phyloP scores from a whole-genome alignment of 2,888 invertebrate genomes.

The Parapristionchus giblindavisi region DNA sequence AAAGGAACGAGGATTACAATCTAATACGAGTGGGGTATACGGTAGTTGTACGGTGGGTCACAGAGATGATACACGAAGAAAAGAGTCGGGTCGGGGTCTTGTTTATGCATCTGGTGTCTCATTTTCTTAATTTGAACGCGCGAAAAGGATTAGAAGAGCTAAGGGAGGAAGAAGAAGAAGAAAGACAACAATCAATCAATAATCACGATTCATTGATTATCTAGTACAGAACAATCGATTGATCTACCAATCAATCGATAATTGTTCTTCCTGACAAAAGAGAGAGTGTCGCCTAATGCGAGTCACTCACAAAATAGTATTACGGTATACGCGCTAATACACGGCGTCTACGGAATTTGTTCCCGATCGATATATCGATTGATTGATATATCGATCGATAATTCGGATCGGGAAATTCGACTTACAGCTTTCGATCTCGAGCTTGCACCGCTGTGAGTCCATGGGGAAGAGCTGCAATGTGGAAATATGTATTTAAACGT shows the following conservation, averaged over 20 bases:
- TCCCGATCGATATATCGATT: background rate
- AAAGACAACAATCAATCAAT: too few species aligned
- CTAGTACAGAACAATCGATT: too few species aligned
- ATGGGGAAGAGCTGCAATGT: conserved; percentile 72
- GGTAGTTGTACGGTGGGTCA: conserved; percentile 32
- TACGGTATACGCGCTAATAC: background rate
- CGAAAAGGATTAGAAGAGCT: too few species aligned
- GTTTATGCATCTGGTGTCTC: conserved; percentile 25
- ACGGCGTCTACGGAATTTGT: background rate
- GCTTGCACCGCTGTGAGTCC: conserved; percentile 74
- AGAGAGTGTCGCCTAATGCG: background rate
- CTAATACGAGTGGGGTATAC: conserved; percentile 25
- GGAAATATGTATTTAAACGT: background rate
- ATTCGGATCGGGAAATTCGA: conserved; percentile 43
- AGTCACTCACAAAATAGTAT: background rate
- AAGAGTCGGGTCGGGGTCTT: background rate
- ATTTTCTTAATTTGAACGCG: too few species aligned
- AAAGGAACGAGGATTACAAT: conserved; percentile 23
- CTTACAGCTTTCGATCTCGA: conserved; percentile 75
- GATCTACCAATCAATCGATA: conserved; percentile 22
- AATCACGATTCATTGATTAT: too few species aligned
- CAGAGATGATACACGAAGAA: conserved; percentile 8
- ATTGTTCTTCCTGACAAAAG: background rate
- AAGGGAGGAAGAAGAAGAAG: too few species aligned
- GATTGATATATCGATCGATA: background rate